Conservation (phyloP, 2,113 vertebrate genomes). For the Oophaga pumilio region DNA sequence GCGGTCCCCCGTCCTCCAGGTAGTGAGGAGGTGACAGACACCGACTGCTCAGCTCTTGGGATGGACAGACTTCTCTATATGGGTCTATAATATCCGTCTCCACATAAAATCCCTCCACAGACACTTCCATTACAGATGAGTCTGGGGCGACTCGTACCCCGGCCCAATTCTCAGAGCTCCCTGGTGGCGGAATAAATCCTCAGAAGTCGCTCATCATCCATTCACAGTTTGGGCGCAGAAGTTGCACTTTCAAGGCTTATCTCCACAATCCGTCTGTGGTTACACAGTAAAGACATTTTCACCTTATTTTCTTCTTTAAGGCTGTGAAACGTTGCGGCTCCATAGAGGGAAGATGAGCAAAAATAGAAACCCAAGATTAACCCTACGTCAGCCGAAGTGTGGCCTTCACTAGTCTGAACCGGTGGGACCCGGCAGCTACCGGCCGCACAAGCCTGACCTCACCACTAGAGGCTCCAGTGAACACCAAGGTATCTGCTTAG, state of each 20-base stretch:
- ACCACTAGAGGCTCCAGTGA: no score
- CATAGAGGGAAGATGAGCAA: neutral
- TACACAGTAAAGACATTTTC: slow-evolving; percentile 5
- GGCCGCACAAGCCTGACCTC: no score
- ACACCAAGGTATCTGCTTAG: no score
- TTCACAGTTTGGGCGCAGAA: neutral
- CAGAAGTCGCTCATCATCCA: neutral
- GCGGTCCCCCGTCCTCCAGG: no score
- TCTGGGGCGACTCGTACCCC: neutral
- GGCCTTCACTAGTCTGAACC: neutral
- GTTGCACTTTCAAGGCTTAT: neutral
- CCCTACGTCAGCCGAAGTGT: neutral
- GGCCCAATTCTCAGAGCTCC: neutral
- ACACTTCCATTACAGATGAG: neutral
- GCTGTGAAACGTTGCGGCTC: neutral
- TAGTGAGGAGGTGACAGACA: no score
- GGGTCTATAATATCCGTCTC: no score
- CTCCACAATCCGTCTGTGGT: neutral
- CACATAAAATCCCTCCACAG: neutral
- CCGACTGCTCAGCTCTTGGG: no score
- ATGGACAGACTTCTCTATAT: no score
- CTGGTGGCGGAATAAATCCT: neutral
- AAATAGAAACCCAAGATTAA: neutral
- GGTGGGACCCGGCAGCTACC: no score
- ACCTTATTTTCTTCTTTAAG: neutral